Percentiles rank a stretch among this genome's conserved stretches.
These are phyloP conservation scores for Botia kubotai DNA, from an alignment of 2,797 vertebrate genomes.

Conservation along the genomic window DNA sequence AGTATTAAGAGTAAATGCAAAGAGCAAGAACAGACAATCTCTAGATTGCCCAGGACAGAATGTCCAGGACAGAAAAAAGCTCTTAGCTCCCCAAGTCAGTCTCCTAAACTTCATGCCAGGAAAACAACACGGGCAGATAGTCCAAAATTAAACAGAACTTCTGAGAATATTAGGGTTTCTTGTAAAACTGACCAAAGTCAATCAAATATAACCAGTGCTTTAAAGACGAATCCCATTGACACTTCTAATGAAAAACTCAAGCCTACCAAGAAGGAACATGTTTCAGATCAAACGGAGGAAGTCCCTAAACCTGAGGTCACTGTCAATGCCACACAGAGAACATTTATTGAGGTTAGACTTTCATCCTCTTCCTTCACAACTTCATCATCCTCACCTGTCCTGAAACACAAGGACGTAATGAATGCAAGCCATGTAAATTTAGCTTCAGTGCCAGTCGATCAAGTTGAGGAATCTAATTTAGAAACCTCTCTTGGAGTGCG, in stretches of 20 bases:
- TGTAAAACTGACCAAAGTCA: constrained; percentile 53
- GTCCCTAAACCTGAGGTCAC: constrained; percentile 53
- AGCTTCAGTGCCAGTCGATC: constrained; percentile 23
- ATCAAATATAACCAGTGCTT: constrained; percentile 2
- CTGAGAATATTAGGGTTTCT: constrained; percentile 52
- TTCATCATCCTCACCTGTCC: constrained; percentile 63
- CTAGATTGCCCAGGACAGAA: constrained; percentile 59
- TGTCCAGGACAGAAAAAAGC: constrained; percentile 70
- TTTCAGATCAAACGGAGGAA: constrained; percentile 58
- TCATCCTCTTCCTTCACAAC: constrained; percentile 69
- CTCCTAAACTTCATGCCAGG: constrained; percentile 74
- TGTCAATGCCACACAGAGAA: constrained; percentile 74
- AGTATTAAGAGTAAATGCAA: constrained; percentile 81
- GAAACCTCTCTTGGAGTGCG: constrained; percentile 32
- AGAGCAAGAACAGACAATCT: constrained; percentile 65
- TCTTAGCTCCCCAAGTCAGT: constrained; percentile 69
- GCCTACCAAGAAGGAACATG: constrained; percentile 28
- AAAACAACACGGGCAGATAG: constrained; percentile 60
- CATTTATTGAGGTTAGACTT: constrained; percentile 82
- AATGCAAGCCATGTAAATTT: constrained; percentile 48
- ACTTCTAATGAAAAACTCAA: constrained; percentile 40
- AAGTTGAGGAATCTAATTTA: constrained; percentile 36
- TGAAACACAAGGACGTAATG: constrained; percentile 52
- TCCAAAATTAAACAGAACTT: constrained; percentile 61
- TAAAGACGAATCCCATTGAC: constrained; percentile 42